A percentile compares a stretch with the other conserved stretches of the same genome.
phyloP scores from a whole-genome alignment of 2,888 invertebrate genomes.

The Morpho achilles region DNA sequence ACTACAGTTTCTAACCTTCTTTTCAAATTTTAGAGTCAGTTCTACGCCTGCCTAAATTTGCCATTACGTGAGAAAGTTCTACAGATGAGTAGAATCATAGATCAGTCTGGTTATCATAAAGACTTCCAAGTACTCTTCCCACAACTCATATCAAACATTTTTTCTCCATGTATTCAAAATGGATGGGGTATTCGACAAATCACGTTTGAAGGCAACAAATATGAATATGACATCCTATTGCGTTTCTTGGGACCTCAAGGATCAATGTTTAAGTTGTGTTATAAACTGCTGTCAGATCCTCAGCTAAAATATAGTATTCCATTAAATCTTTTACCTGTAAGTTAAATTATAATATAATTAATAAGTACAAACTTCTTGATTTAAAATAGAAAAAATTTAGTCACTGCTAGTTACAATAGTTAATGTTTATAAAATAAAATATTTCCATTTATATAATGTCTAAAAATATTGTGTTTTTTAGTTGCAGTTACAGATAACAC shows the following conservation, averaged over 20 bases:
- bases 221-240: slow-evolving; percentile 84
- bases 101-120: slow-evolving; percentile 72
- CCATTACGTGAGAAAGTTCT: slow-evolving; percentile 73
- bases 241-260: slow-evolving; percentile 90
- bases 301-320: slow-evolving; percentile 91
- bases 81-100: slow-evolving; percentile 75
- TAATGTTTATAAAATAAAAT: too few species aligned
- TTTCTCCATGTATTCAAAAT: slow-evolving; percentile 81
- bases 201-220: slow-evolving; percentile 77
- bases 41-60: slow-evolving; percentile 73
- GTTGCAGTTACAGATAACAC: slow-evolving; percentile 85
- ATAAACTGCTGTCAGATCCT: slow-evolving; percentile 89
- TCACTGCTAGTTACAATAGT: too few species aligned
- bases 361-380: too few species aligned
- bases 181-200: slow-evolving; percentile 90
- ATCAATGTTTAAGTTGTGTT: slow-evolving; percentile 89
- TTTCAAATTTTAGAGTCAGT: slow-evolving; percentile 67
- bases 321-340: slow-evolving; percentile 88
- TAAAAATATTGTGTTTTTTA: slow-evolving; percentile 41
- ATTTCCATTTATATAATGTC: too few species aligned
- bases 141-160: slow-evolving; percentile 87
- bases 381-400: too few species aligned
- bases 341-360: slow-evolving; percentile 5
- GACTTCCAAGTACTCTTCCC: slow-evolving; percentile 90
- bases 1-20: slow-evolving; percentile 6